These are phyloP conservation scores for Pollenia amentaria DNA, from an alignment of 2,888 invertebrate species.

Conservation along the genomic window DNA sequence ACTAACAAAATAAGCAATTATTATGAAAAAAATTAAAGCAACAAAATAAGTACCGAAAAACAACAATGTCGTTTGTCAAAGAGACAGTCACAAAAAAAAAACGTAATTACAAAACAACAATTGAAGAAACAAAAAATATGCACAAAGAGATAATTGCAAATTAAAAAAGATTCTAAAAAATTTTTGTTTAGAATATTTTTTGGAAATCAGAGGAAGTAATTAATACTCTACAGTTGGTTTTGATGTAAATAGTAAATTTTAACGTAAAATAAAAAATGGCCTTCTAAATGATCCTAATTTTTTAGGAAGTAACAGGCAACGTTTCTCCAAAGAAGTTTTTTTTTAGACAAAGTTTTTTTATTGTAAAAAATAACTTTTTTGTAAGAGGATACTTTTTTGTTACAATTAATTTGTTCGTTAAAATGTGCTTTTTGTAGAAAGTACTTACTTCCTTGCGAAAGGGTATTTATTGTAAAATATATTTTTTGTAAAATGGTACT, in stretches of 20 bases:
- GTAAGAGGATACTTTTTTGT: too few relatives aligned
- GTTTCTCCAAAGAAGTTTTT: too few relatives aligned
- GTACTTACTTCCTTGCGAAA: too few relatives aligned
- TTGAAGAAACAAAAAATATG: not conserved
- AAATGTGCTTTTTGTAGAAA: not conserved
- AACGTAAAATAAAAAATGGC: too few relatives aligned
- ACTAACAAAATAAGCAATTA: constrained; percentile 12
- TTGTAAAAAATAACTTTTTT: not conserved
- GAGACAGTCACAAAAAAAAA: constrained; percentile 11
- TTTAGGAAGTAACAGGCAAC: too few relatives aligned
- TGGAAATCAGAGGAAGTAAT: not conserved
- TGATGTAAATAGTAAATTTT: too few relatives aligned
- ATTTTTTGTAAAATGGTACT: not conserved
- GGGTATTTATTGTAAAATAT: not conserved
- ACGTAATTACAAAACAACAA: constrained; percentile 48
- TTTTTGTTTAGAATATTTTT: constrained; percentile 40
- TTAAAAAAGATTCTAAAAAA: constrained; percentile 23
- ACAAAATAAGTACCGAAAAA: not conserved
- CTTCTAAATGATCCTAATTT: too few relatives aligned
- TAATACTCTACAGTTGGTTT: not conserved
- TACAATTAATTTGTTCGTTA: too few relatives aligned
- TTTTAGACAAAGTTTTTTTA: too few relatives aligned
- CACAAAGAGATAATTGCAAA: constrained; percentile 21
- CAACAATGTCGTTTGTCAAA: constrained; percentile 56
- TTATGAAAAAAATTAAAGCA: constrained; percentile 9